Percentiles rank a stretch among this genome's conserved stretches.
Conservation (phyloP, 1,140 invertebrate species). For the Chironomus striatipennis region DNA sequence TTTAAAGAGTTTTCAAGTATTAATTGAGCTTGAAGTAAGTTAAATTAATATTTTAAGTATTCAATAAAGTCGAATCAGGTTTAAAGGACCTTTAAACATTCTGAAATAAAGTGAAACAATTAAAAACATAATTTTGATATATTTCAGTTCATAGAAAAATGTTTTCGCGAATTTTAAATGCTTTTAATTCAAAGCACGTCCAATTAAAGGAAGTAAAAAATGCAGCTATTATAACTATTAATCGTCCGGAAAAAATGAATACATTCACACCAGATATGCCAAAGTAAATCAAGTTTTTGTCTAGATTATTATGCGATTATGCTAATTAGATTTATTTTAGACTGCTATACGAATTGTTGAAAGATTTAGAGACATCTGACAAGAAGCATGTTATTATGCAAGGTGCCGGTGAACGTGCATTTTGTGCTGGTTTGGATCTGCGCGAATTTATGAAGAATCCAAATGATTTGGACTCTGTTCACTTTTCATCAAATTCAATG, state of each 20-base stretch:
- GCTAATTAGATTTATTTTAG: not conserved
- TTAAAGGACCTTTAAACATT: too few relatives aligned
- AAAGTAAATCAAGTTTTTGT: not conserved
- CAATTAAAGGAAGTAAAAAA: not conserved
- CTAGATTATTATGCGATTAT: not conserved
- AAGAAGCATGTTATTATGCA: slow-evolving; percentile 86
- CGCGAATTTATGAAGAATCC: slow-evolving; percentile 57
- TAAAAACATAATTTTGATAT: not conserved
- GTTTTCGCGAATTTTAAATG: not conserved
- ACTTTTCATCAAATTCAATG: slow-evolving; percentile 87
- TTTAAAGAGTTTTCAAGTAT: too few relatives aligned
- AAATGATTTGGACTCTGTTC: slow-evolving; percentile 54
- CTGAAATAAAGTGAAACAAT: not conserved
- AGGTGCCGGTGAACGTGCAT: slow-evolving; percentile 86
- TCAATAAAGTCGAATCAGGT: too few relatives aligned
- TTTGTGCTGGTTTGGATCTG: slow-evolving; percentile 98
- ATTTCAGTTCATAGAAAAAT: not conserved
- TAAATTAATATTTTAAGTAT: too few relatives aligned
- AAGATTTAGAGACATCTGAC: slow-evolving; percentile 51
- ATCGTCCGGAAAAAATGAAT: not conserved
- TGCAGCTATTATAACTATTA: not conserved
- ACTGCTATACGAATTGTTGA: not conserved
- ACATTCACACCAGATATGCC: not conserved
- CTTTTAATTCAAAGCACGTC: not conserved
- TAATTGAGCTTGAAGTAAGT: too few relatives aligned